Evolutionary conservation across 2,113 vertebrate species (phyloP), one percentile per base, ranked within the genome.

Genomic region (Oncorhynchus clarkii): DNA sequence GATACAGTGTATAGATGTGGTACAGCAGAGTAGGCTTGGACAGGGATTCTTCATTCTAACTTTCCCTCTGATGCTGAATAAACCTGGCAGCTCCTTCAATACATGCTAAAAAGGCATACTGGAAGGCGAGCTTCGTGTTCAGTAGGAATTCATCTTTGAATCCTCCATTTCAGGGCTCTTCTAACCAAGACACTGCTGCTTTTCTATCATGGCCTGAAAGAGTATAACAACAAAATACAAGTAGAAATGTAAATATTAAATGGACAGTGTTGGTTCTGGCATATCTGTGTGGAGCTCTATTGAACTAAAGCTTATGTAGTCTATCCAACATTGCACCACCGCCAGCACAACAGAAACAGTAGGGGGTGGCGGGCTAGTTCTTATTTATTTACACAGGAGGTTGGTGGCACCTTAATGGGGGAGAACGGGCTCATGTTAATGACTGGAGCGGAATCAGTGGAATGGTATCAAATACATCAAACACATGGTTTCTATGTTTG

Each of bases 51-150:
- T 72, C 75, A 77, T 71, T 81, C 73, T 78, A 81, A 80, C 70
- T 80, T 85, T 77, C 9, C 39, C 75, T 76, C 66, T 78, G 72
- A 73, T 67, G 76, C 73, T 26, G 75, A 81, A 78, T 70, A 81
- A 78, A 83, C 79, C 80, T 65, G 73, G 79, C 74, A 84, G 77
- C 69, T 85, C 70, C 68, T 78, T 77, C 39, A 65, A 84, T 76
- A 84, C 81, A 71, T 59, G 80, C 65, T 80, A 77, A 51, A 78
- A 75, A 78, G 64, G 73, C 71, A 69, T 75, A 74, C 20, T 70
- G 65, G 66, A 18, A 24, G 39, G 60, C 67, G 71, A 79, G 70
- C 84, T 77, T 76, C 71, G 54, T 83, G 62, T 76, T 73, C 74
- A 72, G 70, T 78, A 48, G n/a, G 26, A 78, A 67, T 22, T 45